Evolutionary conservation across 2,113 vertebrate species (phyloP), one percentile per base, ranked within the genome.

Genomic region (Oostethus manadensis): DNA sequence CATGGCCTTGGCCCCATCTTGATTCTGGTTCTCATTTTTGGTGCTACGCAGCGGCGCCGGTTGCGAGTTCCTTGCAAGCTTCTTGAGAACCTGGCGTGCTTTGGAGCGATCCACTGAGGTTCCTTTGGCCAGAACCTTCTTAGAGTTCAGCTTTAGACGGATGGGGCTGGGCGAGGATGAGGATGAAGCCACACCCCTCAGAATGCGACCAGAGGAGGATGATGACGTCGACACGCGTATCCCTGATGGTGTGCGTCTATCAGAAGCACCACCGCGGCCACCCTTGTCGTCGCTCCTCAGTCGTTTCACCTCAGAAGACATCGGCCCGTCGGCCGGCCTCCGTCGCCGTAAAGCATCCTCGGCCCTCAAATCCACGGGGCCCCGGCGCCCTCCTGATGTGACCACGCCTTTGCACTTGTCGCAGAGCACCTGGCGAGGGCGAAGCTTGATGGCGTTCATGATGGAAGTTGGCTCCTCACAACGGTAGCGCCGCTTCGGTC

Each of bases 401-500:
- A 98, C 93, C 68, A 89, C 93, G 68, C 91, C 94, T 88, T 97
- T 98, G 84, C 96, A 98, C 77, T 97, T 97, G 81, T 98, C 96
- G 20, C 97, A 99, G 3, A 99, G 92, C 48, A 99, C 95, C 82
- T 98, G 97, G 42, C 97, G 92, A 23, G 97, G 96, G 63, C 96
- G 92, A 68, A 99, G 92, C 72, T 94, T 96, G 80, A 99, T 98
- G 80, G 95, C 94, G 49, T 94, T 98, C 94, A 99, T 96, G 74
- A 99, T 98, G 42, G 96, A 99, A 54, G 96, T 98, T 56, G 97
- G 93, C 77, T 98, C 97, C 88, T 99, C 97, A 73, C 93, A 89
- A 87, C 95, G 97, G 84, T 98, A 93, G 78, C 95, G 94, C 21
- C 94, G 90, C 79, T 97, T 97, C 44, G 94, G 95, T 72, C 95